Evolutionary conservation across 1,140 invertebrate species (phyloP).

Genomic region (Zaprionus kolodkinae): DNA sequence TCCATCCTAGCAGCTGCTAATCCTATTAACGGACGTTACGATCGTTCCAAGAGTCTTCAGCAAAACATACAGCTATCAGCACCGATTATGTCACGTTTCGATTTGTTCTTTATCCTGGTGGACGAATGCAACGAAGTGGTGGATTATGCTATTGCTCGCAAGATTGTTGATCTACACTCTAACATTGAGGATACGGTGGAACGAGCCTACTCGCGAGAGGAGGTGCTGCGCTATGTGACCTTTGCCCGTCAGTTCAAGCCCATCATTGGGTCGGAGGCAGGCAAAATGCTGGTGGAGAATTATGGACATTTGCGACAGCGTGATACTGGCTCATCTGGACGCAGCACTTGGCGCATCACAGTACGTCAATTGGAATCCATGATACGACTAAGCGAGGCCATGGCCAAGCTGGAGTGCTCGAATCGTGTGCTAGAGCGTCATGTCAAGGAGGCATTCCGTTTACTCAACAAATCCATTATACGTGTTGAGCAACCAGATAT

Average conservation of each 20-base stretch:
- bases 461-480: slow-evolving; percentile 99
- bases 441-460: slow-evolving; percentile 95
- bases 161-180: slow-evolving; percentile 97
- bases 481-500: slow-evolving; percentile 99
- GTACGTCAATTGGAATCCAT: slow-evolving; percentile 99
- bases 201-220: slow-evolving; percentile 92
- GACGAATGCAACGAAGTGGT: slow-evolving; percentile 97
- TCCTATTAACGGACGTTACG: slow-evolving; percentile 98
- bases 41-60: slow-evolving; percentile 96
- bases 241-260: slow-evolving; percentile 99
- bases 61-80: slow-evolving; percentile 97
- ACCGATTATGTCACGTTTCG: slow-evolving; percentile 99
- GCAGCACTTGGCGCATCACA: slow-evolving; percentile 97
- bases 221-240: slow-evolving; percentile 96
- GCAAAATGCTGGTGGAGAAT: slow-evolving; percentile 93
- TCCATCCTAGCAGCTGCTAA: slow-evolving; percentile 99
- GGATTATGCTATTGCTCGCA: slow-evolving; percentile 97
- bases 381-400: slow-evolving; percentile 97
- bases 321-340: slow-evolving; percentile 89
- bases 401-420: slow-evolving; percentile 97
- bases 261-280: slow-evolving; percentile 93
- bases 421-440: slow-evolving; percentile 94
- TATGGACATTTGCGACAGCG: slow-evolving; percentile 94
- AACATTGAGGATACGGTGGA: slow-evolving; percentile 91
- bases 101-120: slow-evolving; percentile 99